These are phyloP conservation scores for Fistularia tabacaria DNA, from an alignment of 2,797 vertebrate species.

Conservation along the genomic window DNA sequence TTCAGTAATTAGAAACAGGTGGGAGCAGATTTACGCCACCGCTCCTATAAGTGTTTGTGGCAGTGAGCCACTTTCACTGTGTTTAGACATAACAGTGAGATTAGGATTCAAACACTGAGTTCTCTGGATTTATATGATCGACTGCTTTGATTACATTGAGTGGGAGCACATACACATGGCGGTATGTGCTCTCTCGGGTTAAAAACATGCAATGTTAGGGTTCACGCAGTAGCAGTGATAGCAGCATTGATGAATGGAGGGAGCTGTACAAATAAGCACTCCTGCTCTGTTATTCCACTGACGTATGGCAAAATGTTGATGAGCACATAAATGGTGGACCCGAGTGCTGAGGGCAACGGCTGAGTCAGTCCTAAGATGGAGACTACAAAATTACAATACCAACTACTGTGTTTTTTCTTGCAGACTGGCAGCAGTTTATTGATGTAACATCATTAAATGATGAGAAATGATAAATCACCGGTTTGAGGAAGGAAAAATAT, in stretches of 20 bases:
- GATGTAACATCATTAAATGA: too few species aligned
- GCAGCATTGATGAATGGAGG: slow-evolving; percentile 54
- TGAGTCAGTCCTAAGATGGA: slow-evolving; percentile 20
- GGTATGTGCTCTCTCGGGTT: slow-evolving; percentile 19
- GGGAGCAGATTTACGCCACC: slow-evolving; percentile 26
- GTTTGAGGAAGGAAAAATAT: too few species aligned
- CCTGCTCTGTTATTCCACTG: slow-evolving; percentile 60
- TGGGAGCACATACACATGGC: slow-evolving; percentile 13
- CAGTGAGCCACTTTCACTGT: slow-evolving; percentile 11
- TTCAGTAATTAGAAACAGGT: slow-evolving; percentile 72
- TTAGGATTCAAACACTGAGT: slow-evolving; percentile 43
- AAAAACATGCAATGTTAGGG: slow-evolving; percentile 42
- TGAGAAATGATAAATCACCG: slow-evolving; percentile 5
- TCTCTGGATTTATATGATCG: slow-evolving; percentile 28
- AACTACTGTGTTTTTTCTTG: slow-evolving; percentile 7
- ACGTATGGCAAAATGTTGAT: slow-evolving; percentile 49
- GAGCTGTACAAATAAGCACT: slow-evolving; percentile 63
- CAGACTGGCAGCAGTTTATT: slow-evolving; percentile 2
- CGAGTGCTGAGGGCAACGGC: slow-evolving; percentile 5
- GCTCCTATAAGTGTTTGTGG: slow-evolving; percentile 32
- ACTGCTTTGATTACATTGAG: slow-evolving; percentile 28
- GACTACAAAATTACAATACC: not conserved
- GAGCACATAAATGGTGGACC: slow-evolving; percentile 28
- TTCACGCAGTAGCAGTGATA: slow-evolving; percentile 55
- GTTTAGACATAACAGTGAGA: slow-evolving; percentile 13